A percentile compares a stretch with the other conserved stretches of the same genome.
phyloP scores from a whole-genome alignment of 35 echinoderm and acorn worm species.

The Amphiura filiformis region DNA sequence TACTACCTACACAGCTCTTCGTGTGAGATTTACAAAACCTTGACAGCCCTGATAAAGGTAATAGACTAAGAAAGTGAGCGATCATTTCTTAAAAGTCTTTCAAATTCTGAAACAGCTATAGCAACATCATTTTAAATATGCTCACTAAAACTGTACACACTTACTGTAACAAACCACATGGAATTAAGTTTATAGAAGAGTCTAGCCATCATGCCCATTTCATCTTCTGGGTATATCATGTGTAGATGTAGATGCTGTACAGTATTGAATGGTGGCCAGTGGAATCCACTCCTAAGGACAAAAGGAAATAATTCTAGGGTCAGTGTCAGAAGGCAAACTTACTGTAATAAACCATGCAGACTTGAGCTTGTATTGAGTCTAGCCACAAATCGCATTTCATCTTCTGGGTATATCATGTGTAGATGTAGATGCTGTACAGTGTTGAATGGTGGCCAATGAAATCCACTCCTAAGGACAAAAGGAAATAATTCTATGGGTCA shows the following conservation, averaged over 20 bases:
- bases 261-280: conserved; percentile 83
- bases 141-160: too few relatives aligned
- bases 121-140: too few relatives aligned
- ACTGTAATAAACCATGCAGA: conserved; percentile 78
- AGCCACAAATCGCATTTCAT: conserved; percentile 54
- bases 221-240: conserved; percentile 45
- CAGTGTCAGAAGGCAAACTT: not conserved
- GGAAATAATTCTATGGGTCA: too few relatives aligned
- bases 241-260: conserved; percentile 91
- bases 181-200: conserved; percentile 60
- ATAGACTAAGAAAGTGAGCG: too few relatives aligned
- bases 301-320: not conserved
- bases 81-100: too few relatives aligned
- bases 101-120: too few relatives aligned
- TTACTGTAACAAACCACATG: conserved; percentile 76
- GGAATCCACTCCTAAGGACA: conserved; percentile 62
- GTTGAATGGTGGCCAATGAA: conserved; percentile 85
- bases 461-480: conserved; percentile 57
- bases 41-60: too few relatives aligned
- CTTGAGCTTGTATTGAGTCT: conserved; percentile 46
- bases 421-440: conserved; percentile 85
- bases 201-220: conserved; percentile 63
- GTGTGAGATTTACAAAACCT: too few relatives aligned
- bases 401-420: conserved; percentile 56
- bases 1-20: too few relatives aligned